Evolutionary conservation across 2,113 vertebrate genomes (phyloP).

Genomic region (Ochotona curzoniae): DNA sequence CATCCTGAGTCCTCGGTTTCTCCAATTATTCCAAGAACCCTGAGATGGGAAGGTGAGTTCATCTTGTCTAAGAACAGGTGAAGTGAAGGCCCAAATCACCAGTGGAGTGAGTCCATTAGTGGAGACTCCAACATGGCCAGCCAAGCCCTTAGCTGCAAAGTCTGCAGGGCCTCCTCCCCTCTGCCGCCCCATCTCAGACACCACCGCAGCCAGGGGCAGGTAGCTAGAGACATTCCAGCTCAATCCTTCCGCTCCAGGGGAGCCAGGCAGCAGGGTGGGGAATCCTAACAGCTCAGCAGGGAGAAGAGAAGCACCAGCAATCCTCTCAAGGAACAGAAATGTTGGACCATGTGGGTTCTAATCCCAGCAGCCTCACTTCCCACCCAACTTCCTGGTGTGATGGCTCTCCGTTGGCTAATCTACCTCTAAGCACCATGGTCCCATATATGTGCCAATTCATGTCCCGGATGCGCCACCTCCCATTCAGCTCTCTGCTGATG

Average conservation of each 20-base stretch:
- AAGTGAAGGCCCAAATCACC: neutral
- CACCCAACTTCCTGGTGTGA: no score
- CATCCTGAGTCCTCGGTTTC: neutral
- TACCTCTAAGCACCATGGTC: no score
- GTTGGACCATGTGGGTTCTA: no score
- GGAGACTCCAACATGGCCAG: neutral
- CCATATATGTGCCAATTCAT: no score
- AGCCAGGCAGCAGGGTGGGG: no score
- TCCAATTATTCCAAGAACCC: neutral
- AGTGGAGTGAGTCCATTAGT: no score
- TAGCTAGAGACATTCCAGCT: neutral
- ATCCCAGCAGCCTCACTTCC: no score
- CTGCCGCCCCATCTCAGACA: neutral
- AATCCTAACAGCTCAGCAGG: neutral
- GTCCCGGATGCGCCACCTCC: no score
- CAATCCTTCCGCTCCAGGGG: neutral
- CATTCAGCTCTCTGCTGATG: no score
- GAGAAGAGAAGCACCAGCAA: neutral
- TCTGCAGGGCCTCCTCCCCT: neutral
- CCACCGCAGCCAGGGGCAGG: no score
- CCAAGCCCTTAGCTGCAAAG: neutral
- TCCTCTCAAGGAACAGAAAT: neutral
- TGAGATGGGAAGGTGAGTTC: rapidly evolving
- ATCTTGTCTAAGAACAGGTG: neutral
- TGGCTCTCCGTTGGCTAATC: no score